A percentile compares a stretch with the other conserved stretches of the same genome.
Conservation (phyloP, 1,140 invertebrate species). For the Cataglyphis hispanica region DNA sequence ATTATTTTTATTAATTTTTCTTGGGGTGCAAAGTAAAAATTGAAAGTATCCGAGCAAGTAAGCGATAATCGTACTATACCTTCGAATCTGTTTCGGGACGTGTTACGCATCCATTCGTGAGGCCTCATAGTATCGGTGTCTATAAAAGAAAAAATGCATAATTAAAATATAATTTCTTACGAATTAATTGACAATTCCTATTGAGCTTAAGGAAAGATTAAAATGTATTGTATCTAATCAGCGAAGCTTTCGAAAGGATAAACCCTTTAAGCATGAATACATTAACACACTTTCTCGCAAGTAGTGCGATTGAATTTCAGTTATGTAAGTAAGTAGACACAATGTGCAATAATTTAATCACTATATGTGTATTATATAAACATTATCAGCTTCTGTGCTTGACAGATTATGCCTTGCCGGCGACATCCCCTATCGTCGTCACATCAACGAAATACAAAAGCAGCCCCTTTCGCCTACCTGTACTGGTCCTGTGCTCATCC, state of each 20-base stretch:
- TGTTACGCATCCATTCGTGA: conserved; percentile 28
- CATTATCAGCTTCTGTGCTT: conserved; percentile 74
- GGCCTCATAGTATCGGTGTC: conserved; percentile 15
- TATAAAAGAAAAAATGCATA: background rate
- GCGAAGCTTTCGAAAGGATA: background rate
- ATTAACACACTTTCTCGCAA: conserved; percentile 48
- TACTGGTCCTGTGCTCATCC: background rate
- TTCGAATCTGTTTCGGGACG: conserved; percentile 30
- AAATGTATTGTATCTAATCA: background rate
- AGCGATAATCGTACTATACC: conserved; percentile 4
- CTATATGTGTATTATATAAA: conserved; percentile 77
- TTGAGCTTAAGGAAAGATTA: background rate
- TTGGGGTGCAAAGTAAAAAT: background rate
- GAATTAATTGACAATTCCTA: background rate
- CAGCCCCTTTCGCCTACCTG: conserved; percentile 37
- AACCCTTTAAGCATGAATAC: background rate
- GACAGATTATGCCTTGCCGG: conserved; percentile 78
- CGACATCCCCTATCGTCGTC: conserved; percentile 73
- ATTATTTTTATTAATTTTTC: background rate
- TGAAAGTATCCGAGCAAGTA: background rate
- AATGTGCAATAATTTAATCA: conserved; percentile 76
- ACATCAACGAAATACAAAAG: conserved; percentile 66
- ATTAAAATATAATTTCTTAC: background rate
- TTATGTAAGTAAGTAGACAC: conserved; percentile 66
- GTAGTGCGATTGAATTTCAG: conserved; percentile 62